Conservation (phyloP, 2,113 vertebrate species). For the Eclectus roratus region DNA sequence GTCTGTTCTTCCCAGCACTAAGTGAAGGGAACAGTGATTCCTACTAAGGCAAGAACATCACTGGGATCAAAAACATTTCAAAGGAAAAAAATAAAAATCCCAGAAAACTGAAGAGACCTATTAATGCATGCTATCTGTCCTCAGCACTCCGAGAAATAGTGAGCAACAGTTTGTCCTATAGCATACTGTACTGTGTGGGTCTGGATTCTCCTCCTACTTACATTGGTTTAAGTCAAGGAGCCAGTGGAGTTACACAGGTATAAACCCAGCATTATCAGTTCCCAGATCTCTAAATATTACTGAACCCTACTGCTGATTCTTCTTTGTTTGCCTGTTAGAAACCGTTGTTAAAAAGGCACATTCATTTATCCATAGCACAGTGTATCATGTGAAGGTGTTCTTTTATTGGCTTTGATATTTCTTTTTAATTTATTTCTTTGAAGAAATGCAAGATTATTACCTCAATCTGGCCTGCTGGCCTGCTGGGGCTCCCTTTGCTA, state of each 20-base stretch:
- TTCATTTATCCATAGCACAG: conserved; percentile 52
- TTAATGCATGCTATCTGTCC: not conserved
- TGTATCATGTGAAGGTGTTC: conserved; percentile 62
- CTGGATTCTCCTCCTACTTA: conserved; percentile 8
- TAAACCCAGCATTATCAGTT: not conserved
- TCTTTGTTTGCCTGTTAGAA: conserved; percentile 59
- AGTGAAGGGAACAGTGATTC: not conserved
- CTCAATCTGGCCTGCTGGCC: conserved; percentile 73
- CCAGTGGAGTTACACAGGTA: not conserved
- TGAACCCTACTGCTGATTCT: conserved; percentile 37
- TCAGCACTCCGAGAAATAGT: not conserved
- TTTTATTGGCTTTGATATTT: conserved; percentile 67
- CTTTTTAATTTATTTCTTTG: conserved; percentile 73
- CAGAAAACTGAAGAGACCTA: not conserved
- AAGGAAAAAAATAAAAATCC: not conserved
- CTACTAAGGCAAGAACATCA: not conserved
- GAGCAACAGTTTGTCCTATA: not conserved
- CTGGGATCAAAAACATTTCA: not conserved
- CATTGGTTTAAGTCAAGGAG: not conserved
- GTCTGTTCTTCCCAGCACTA: not conserved
- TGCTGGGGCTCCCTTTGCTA: conserved; percentile 73
- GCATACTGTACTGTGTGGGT: not conserved
- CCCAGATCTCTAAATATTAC: conserved; percentile 42
- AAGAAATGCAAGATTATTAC: conserved; percentile 75
- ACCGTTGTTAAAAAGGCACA: conserved; percentile 57